These are phyloP conservation scores for Novumbra hubbsi DNA, from an alignment of 2,797 vertebrate genomes.

Conservation along the genomic window DNA sequence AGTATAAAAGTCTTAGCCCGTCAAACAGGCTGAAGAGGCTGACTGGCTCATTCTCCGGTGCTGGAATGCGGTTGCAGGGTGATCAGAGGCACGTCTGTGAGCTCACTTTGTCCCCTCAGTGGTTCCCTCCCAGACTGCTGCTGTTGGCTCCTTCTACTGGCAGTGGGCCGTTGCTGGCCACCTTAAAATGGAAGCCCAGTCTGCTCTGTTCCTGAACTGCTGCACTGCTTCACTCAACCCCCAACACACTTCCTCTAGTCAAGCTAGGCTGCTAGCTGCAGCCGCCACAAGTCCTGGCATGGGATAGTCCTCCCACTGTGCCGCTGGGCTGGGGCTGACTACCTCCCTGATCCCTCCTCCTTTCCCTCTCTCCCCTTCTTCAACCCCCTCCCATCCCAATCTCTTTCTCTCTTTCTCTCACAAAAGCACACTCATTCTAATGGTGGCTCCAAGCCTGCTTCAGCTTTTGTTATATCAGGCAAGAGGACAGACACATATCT, in stretches of 20 bases:
- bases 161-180: conserved; percentile 6
- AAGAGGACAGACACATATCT: neutral
- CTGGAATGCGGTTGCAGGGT: conserved; percentile 53
- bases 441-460: neutral
- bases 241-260: conserved; percentile 53
- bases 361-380: conserved; percentile 17
- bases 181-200: conserved; percentile 19
- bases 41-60: conserved; percentile 55
- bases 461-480: neutral
- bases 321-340: conserved; percentile 38
- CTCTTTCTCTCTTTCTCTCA: conserved; percentile 13
- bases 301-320: conserved; percentile 74
- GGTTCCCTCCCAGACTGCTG: conserved; percentile 13
- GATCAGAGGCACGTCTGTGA: conserved; percentile 26
- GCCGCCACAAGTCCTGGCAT: conserved; percentile 70
- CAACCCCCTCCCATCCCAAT: conserved; percentile 7
- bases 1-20: conserved; percentile 45
- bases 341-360: conserved; percentile 43
- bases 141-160: conserved; percentile 9
- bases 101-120: conserved; percentile 27
- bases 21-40: conserved; percentile 55
- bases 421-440: conserved; percentile 23
- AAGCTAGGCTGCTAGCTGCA: conserved; percentile 38
- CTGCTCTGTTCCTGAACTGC: conserved; percentile 14
- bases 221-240: conserved; percentile 20